Conservation (phyloP, 2,888 invertebrate species). For the Dasypolia templi region DNA sequence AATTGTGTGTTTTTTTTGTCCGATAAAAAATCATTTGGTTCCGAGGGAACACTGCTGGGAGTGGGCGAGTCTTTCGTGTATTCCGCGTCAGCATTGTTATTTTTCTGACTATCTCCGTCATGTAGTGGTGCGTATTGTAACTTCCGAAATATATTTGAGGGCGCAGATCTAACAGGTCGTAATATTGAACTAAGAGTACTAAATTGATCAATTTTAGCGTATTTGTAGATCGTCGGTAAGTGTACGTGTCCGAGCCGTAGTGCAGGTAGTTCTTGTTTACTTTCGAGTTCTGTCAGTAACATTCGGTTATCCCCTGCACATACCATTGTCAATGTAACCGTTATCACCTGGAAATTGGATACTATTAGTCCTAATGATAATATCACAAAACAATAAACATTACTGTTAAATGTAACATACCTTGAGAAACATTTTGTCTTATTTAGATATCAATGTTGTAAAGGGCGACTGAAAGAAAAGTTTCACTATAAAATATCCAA, state of each 20-base stretch:
- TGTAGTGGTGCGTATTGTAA: constrained; percentile 72
- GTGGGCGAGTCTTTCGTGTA: neutral
- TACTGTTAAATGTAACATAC: constrained; percentile 17
- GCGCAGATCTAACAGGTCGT: neutral
- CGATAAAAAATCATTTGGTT: neutral
- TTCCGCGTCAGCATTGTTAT: neutral
- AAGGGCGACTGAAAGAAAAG: neutral
- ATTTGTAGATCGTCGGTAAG: neutral
- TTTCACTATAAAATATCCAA: constrained; percentile 7
- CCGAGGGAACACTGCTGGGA: neutral
- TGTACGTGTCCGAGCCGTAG: neutral
- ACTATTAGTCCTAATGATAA: neutral
- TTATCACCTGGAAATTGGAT: constrained; percentile 46
- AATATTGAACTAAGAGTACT: constrained; percentile 7
- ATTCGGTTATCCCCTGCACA: constrained; percentile 17
- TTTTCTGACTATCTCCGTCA: neutral
- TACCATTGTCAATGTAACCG: constrained; percentile 31
- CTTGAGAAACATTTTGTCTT: constrained; percentile 36
- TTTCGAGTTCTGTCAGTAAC: neutral
- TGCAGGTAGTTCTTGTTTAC: neutral
- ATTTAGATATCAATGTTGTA: neutral
- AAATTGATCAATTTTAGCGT: neutral
- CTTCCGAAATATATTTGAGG: constrained; percentile 7
- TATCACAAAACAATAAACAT: neutral
- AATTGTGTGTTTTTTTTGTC: neutral